Evolutionary conservation across 23 tunicate species (phyloP).

Genomic region (Trididemnum miniatum): DNA sequence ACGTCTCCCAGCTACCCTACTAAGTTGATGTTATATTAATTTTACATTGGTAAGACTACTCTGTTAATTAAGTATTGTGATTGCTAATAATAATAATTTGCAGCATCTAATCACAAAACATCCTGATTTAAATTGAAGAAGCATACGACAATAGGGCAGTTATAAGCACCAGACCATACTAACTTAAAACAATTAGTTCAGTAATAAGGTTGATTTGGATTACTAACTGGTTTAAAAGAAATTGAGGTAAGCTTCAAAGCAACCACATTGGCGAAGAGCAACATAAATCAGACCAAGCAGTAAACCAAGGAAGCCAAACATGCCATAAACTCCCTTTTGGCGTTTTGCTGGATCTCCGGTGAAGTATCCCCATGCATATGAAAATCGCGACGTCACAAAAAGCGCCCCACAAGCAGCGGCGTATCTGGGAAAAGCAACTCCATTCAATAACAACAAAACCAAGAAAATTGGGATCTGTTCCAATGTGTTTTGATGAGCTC

Average conservation of each 20-base stretch:
- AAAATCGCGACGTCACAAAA: conserved; percentile 75
- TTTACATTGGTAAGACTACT: too few relatives aligned
- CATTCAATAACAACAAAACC: conserved; percentile 30
- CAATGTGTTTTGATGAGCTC: conserved; percentile 96
- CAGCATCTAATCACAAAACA: too few relatives aligned
- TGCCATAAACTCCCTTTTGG: conserved; percentile 77
- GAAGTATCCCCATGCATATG: conserved; percentile 95
- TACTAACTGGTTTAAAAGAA: too few relatives aligned
- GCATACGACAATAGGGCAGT: too few relatives aligned
- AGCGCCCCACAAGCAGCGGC: conserved; percentile 76
- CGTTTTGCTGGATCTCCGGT: conserved; percentile 96
- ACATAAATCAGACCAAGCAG: conserved; percentile 54
- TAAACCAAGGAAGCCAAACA: conserved; percentile 60
- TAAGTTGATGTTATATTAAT: too few relatives aligned
- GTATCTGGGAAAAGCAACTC: conserved; percentile 54
- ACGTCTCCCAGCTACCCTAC: too few relatives aligned
- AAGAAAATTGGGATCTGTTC: conserved; percentile 62
- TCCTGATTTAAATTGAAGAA: too few relatives aligned
- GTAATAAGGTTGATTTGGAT: too few relatives aligned
- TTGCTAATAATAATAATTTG: too few relatives aligned
- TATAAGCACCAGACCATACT: too few relatives aligned
- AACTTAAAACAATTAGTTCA: too few relatives aligned
- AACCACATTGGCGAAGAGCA: conserved; percentile 60
- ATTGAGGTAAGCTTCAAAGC: conserved; percentile 48
- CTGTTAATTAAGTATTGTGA: too few relatives aligned